phyloP scores from a whole-genome alignment of 1,140 invertebrate genomes.

The Trissolcus basalis region DNA sequence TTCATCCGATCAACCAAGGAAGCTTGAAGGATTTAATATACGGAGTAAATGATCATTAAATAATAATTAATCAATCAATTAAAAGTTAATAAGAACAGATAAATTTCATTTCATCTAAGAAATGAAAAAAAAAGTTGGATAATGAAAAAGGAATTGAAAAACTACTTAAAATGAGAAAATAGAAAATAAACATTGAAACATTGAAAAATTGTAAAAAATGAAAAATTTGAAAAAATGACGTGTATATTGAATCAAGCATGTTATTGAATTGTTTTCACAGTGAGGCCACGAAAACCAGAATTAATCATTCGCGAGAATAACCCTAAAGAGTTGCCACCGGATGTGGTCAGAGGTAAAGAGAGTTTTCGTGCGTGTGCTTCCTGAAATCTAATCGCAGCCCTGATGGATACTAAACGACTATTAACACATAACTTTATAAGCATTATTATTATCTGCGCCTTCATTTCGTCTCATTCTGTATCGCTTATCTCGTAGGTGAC shows the following conservation, averaged over 20 bases:
- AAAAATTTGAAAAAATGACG: background rate
- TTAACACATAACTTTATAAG: slow-evolving; percentile 50
- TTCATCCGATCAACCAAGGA: slow-evolving; percentile 89
- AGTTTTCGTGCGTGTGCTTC: slow-evolving; percentile 50
- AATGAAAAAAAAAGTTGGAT: no score
- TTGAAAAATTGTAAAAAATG: background rate
- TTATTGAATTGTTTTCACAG: slow-evolving; percentile 66
- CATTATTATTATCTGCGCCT: slow-evolving; percentile 28
- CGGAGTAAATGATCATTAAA: slow-evolving; percentile 77
- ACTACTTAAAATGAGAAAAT: background rate
- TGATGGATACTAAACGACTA: slow-evolving; percentile 47
- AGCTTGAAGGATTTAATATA: slow-evolving; percentile 93
- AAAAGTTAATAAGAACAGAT: no score
- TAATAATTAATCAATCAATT: no score
- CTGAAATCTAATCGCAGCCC: slow-evolving; percentile 52
- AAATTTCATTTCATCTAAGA: no score
- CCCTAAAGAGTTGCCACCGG: slow-evolving; percentile 90
- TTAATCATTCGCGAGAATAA: slow-evolving; percentile 94
- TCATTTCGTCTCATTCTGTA: no score
- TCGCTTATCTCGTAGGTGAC: no score
- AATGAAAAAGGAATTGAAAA: background rate
- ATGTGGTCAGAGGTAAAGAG: slow-evolving; percentile 89
- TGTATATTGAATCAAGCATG: slow-evolving; percentile 14
- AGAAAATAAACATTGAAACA: no score
- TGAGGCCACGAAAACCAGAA: slow-evolving; percentile 85